A percentile compares a stretch with the other conserved stretches of the same genome.
Conservation (phyloP, 2,113 vertebrate genomes). For the Planiliza haematocheilus region DNA sequence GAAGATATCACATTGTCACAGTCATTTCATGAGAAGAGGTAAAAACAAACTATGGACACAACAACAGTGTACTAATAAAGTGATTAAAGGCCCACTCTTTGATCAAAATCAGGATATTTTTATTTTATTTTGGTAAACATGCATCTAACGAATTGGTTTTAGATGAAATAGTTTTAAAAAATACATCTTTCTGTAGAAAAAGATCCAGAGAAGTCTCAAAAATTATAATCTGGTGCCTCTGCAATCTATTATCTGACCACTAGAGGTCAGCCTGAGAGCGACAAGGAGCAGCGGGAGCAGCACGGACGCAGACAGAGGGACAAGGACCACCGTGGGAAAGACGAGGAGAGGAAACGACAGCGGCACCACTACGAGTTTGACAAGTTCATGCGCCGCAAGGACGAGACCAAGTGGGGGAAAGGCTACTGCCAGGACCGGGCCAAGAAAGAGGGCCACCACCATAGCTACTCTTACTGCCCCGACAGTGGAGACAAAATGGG, state of each 20-base stretch:
- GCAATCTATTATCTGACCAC: conserved; percentile 33
- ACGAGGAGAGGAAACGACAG: conserved; percentile 90
- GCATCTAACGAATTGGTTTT: too few species aligned
- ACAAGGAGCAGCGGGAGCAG: conserved; percentile 91
- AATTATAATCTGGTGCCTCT: neutral
- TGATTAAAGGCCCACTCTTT: too few species aligned
- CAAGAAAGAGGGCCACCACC: conserved; percentile 91
- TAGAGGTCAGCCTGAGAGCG: conserved; percentile 90
- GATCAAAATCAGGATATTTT: too few species aligned
- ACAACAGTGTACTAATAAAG: too few species aligned
- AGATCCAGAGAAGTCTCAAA: neutral
- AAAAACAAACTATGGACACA: too few species aligned
- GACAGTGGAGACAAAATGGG: conserved; percentile 88
- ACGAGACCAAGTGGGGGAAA: conserved; percentile 94
- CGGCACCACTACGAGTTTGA: conserved; percentile 90
- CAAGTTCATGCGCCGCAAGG: conserved; percentile 89
- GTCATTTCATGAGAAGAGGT: too few species aligned
- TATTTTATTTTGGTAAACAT: too few species aligned
- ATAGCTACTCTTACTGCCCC: conserved; percentile 82
- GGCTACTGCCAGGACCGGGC: conserved; percentile 90
- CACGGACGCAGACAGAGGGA: conserved; percentile 88
- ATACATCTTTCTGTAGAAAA: neutral
- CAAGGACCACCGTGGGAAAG: conserved; percentile 88
- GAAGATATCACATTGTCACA: too few species aligned
- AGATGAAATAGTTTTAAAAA: too few species aligned